Evolutionary conservation across 2,888 invertebrate genomes (phyloP), one percentile per base, ranked within the genome.

Genomic region (Escarpia spicata): DNA sequence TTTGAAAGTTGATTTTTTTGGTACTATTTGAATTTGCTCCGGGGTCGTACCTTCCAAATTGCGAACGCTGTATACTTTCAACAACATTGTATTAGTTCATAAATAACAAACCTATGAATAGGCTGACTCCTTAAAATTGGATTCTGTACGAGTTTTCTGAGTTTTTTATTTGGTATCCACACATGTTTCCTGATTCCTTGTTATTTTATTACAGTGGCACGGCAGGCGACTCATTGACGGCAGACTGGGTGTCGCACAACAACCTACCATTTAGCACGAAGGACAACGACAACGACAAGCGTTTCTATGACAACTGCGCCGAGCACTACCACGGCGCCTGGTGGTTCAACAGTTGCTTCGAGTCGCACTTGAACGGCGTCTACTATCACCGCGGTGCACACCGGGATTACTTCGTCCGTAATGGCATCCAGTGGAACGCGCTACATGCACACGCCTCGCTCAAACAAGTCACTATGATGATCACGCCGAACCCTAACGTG

Each of bases 221-320:
- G 95, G 98, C 98, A 0, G 98, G 98, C 92, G 98, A 99, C 96
- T 98, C 99, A 0, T 97, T 99, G 94, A 95, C 95, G 93, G 95
- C 96, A 92, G 94, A 94, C 91, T 95, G 96, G 95, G 98, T 98
- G 94, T 98, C 98, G 96, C 99, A 99, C 96, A 98, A 98, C 96
- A 97, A 97, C 91, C 98, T 98, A 98, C 98, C 98, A 94, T 99
- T 99, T 97, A 98, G 98, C 93, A 98, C 99, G 0, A 97, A 98
- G 94, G 99, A 99, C 96, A 97, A 97, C 91, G 99, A 99, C 96
- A 97, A 98, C 95, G 99, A 99, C 96, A 98, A 95, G 52, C 95
- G 96, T 92, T 95, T 95, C 94, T 95, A 95, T 94, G 96, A 96
- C 95, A 96, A 96, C 94, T 96, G 96, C 93, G 96, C 96, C 8